Evolutionary conservation across 2,888 invertebrate species (phyloP).

Genomic region (Scaptomyza parva): DNA sequence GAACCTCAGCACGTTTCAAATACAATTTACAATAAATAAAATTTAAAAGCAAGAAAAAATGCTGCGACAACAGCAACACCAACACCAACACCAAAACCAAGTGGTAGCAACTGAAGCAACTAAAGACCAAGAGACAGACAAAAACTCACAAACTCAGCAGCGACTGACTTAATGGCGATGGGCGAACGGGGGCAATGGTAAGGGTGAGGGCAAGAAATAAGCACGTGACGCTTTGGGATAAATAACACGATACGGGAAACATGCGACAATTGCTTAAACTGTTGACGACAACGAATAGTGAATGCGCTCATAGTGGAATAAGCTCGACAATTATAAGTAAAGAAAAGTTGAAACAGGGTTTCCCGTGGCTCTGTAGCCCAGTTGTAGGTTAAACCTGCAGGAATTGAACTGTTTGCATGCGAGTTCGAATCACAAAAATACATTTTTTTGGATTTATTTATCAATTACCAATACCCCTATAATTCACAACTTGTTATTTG

Average conservation of each 20-base stretch:
- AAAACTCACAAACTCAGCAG: constrained; percentile 14
- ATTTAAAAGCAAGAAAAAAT: constrained; percentile 75
- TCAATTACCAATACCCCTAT: too few species aligned
- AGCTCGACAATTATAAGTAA: not conserved
- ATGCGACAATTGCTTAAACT: not conserved
- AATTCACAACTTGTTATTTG: not conserved
- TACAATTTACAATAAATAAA: constrained; percentile 81
- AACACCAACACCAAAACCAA: constrained; percentile 27
- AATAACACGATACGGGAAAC: constrained; percentile 50
- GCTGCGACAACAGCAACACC: constrained; percentile 51
- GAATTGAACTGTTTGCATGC: not conserved
- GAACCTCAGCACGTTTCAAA: constrained; percentile 80
- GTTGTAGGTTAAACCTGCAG: not conserved
- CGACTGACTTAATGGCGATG: constrained; percentile 63
- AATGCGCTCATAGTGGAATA: constrained; percentile 22
- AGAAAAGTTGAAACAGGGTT: not conserved
- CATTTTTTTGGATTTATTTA: not conserved
- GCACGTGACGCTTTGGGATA: constrained; percentile 66
- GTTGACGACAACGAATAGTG: constrained; percentile 8
- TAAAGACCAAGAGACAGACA: constrained; percentile 41
- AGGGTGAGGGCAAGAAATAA: constrained; percentile 31
- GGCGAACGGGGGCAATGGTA: not conserved
- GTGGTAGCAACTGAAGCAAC: constrained; percentile 27
- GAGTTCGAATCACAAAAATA: not conserved
- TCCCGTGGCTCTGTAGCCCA: not conserved